These are phyloP conservation scores for Leontopithecus rosalia DNA, from an alignment of 2,797 vertebrate genomes.

Conservation along the genomic window DNA sequence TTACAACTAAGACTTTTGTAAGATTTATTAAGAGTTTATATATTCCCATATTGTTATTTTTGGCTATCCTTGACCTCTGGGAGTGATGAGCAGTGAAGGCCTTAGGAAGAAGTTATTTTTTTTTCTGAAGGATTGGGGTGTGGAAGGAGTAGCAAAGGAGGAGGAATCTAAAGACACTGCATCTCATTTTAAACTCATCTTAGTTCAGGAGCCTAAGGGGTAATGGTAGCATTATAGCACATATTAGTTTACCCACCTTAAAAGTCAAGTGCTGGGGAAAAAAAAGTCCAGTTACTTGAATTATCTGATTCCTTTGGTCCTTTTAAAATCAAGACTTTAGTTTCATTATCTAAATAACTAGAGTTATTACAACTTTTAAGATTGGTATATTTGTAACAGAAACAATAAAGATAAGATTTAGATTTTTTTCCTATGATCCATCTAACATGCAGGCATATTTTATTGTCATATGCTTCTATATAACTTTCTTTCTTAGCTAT, in stretches of 20 bases:
- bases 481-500: neutral
- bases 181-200: neutral
- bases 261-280: neutral
- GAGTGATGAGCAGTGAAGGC: neutral
- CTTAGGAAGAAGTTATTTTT: neutral
- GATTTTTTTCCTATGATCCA: neutral
- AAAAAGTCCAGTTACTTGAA: neutral
- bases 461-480: constrained; percentile 12
- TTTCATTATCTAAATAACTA: constrained; percentile 7
- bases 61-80: neutral
- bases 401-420: constrained; percentile 9
- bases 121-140: neutral
- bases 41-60: neutral
- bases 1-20: constrained; percentile 5
- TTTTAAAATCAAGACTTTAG: constrained; percentile 14
- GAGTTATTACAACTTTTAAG: constrained; percentile 20
- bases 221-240: neutral
- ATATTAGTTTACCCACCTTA: neutral
- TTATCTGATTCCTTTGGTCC: neutral
- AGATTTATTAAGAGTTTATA: constrained; percentile 8
- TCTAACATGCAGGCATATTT: neutral
- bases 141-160: neutral
- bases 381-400: neutral
- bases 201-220: neutral
- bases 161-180: neutral